These are phyloP conservation scores for Caenorhabditis imperialis DNA, from an alignment of 2,888 invertebrate species.

Conservation along the genomic window DNA sequence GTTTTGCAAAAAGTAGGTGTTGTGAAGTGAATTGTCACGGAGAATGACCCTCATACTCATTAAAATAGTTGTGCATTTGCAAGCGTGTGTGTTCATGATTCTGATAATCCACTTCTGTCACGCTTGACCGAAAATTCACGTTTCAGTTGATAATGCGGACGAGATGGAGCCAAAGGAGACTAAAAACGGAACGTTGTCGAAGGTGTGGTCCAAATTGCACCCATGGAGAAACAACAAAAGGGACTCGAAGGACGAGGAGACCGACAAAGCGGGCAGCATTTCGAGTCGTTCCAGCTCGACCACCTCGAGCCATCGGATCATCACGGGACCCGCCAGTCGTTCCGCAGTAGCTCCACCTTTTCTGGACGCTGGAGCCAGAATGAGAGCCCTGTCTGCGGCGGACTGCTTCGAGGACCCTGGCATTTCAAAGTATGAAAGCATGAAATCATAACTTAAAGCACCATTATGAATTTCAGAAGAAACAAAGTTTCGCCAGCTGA, in stretches of 20 bases:
- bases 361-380: constrained; percentile 24
- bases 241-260: constrained; percentile 41
- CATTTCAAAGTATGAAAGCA: constrained; percentile 2
- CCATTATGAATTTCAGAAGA: constrained; percentile 11
- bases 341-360: constrained; percentile 30
- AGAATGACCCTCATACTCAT: neutral
- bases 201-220: constrained; percentile 22
- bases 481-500: constrained; percentile 47
- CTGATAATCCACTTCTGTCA: too few species aligned
- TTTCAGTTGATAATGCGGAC: constrained; percentile 46
- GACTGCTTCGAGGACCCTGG: constrained; percentile 23
- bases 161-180: constrained; percentile 22
- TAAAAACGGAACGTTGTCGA: constrained; percentile 37
- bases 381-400: constrained; percentile 31
- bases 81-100: too few species aligned
- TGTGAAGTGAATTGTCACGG: constrained; percentile 38
- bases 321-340: constrained; percentile 24
- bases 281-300: constrained; percentile 36
- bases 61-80: too few species aligned
- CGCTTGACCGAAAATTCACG: too few species aligned
- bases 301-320: constrained; percentile 24
- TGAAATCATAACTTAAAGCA: neutral
- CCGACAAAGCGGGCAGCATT: constrained; percentile 34
- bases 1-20: constrained; percentile 54
- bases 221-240: constrained; percentile 26